Evolutionary conservation across 1,140 invertebrate species (phyloP).

Genomic region (Phymorhynchus buccinoides): DNA sequence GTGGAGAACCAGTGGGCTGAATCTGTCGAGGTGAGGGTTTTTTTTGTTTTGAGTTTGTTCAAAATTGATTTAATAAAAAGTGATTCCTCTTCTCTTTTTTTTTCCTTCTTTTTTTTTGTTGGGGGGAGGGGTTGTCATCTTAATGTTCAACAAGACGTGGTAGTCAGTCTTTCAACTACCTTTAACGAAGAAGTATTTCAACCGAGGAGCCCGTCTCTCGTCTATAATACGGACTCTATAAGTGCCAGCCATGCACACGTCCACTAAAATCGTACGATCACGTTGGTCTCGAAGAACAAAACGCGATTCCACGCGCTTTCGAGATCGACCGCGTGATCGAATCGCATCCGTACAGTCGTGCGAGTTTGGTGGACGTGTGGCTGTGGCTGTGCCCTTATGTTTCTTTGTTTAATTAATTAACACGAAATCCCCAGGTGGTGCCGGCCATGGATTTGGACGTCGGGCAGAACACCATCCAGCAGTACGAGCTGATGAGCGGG

Average conservation of each 20-base stretch:
- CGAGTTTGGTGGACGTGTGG: too few species aligned
- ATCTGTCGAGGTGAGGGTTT: conserved; percentile 79
- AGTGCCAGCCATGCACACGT: conserved; percentile 36
- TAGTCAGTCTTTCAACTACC: too few species aligned
- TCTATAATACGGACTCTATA: too few species aligned
- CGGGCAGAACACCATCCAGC: conserved; percentile 76
- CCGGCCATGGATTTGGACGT: conserved; percentile 58
- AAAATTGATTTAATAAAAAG: too few species aligned
- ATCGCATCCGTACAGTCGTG: conserved; percentile 42
- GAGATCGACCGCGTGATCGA: conserved; percentile 91
- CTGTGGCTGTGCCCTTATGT: conserved; percentile 49
- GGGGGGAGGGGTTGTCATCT: too few species aligned
- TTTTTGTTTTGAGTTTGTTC: too few species aligned
- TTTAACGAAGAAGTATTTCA: too few species aligned
- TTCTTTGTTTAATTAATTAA: conserved; percentile 68
- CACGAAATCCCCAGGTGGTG: conserved; percentile 79
- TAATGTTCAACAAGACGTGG: too few species aligned
- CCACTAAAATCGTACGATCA: conserved; percentile 40
- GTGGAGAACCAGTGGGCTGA: conserved; percentile 71
- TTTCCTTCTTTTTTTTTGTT: too few species aligned
- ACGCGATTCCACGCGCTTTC: conserved; percentile 84
- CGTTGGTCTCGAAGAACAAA: conserved; percentile 48
- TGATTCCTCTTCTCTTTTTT: too few species aligned
- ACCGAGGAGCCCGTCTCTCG: too few species aligned
- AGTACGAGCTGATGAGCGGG: conserved; percentile 48